Base-by-base conservation (phyloP, 2,797 vertebrate species). In the Coilia nasus region DNA sequence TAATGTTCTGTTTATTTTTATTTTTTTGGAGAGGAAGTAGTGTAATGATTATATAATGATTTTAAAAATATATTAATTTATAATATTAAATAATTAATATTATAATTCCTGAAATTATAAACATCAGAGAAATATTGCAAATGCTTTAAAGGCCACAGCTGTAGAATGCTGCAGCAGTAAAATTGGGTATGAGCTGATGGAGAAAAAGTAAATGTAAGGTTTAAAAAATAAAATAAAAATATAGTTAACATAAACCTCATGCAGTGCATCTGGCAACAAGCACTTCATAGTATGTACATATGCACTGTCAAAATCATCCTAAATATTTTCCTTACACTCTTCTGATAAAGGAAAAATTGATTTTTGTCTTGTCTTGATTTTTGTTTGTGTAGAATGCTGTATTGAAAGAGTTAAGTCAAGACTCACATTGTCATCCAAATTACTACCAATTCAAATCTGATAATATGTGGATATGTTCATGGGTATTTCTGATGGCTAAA, bases 231-330 rank as follows among this genome's bases (percentile, higher is more conserved):
- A 21, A 88, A 88, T 56, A 44, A 35, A 83, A 90, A 91, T 78
- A 71, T 89, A 93, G 93, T 94, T 94, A 94, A 95, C 93, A 94
- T 94, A 90, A 86, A 92, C 90, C 91, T 92, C 21, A 23, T 71
- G 71, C 83, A 91, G 90, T 88, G 85, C 90, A 87, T 89, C 90
- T 90, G 91, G 91, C 90, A 92, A 91, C 64, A 21, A 78, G 64
- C 31, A 14, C 71, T 78, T 25, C 19, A 75, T 75, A 44, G 19
- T 78, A 44, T 78, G 71, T 44, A 78, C 35, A 78, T 78, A 19
- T 78, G 71, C 35, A 17, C 71, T 19, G 35, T 44, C 21, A 44
- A 93, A 91, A 90, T 87, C 91, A 17, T 59, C 57, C 19, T 59
- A 59, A 21, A 59, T 19, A 4, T 4, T 59, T 19, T 41, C 90